Base-by-base conservation (phyloP, 2,888 invertebrate species). In the Dynastes hyllus region DNA sequence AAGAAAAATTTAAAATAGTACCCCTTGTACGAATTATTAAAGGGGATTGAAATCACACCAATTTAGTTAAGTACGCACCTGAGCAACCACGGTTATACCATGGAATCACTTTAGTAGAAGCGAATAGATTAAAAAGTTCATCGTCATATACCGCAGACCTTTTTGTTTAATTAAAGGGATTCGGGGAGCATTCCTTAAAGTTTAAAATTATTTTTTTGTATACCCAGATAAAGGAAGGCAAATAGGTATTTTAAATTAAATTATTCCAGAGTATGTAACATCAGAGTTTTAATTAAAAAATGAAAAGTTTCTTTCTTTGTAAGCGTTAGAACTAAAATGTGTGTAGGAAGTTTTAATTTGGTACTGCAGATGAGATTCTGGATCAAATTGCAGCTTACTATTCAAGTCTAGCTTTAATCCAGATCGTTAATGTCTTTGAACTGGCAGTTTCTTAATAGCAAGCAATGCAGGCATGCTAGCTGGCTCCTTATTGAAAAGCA, bases 161-260 rank as follows among this genome's bases (percentile, higher is more conserved):
- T 16, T 37, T 0, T 16, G n/a, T n/a, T 65, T 32, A 16, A 65
- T 65, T 65, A 58, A 58, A 58, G 55, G 27, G 55, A 58, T 58
- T 22, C 55, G 8, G 22, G 8, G 55, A 58, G 22, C 22, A 22
- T 22, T 27, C 22, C 22, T 22, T 8, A 22, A 58, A 58, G 27
- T 58, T 58, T 22, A 22, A 16, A 58, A 58, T 22, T 58, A 58
- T 22, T 22, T 58, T 58, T 58, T 16, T 58, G 32, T 22, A 22
- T 58, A 58, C 9, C 22, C 22, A 22, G 2, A 3, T 16, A 58
- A 0, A 2, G 55, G 9, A 58, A 16, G 1, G 45, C 32, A 37
- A 5, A 37, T 8, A 45, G 11, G 45, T 45, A 45, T 11, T 8
- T 2, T 11, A 45, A 45, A 8, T 2, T n/a, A n/a, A n/a, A n/a